Percentiles rank a stretch among this genome's conserved stretches.
Evolutionary conservation across 2,888 invertebrate species (phyloP).

Genomic region (Carabus problematicus): DNA sequence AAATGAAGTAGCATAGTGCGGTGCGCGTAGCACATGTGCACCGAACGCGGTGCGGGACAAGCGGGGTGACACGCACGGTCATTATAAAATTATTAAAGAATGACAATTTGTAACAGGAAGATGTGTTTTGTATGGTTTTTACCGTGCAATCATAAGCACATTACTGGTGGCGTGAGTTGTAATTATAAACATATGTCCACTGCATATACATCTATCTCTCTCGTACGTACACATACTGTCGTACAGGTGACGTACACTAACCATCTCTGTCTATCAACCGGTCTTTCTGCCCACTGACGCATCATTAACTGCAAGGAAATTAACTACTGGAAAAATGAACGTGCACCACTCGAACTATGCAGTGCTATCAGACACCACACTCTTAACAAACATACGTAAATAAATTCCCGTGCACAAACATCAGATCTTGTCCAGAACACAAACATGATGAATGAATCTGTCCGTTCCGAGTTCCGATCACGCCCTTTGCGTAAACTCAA

Average conservation of each 20-base stretch:
- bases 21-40: too few species aligned
- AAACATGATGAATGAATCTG: too few species aligned
- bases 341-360: not conserved
- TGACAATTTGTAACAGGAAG: slow-evolving; percentile 61
- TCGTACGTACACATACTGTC: not conserved
- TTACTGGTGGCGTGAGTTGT: slow-evolving; percentile 55
- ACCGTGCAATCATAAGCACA: slow-evolving; percentile 57
- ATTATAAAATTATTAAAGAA: slow-evolving; percentile 60
- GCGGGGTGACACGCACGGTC: slow-evolving; percentile 45
- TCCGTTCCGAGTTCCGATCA: too few species aligned
- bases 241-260: too few species aligned
- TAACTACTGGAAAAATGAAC: slow-evolving; percentile 40
- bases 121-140: slow-evolving; percentile 60
- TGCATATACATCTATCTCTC: slow-evolving; percentile 46
- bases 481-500: too few species aligned
- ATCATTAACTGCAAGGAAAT: slow-evolving; percentile 25
- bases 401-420: too few species aligned
- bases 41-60: not conserved
- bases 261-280: slow-evolving; percentile 6
- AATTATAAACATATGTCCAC: slow-evolving; percentile 59
- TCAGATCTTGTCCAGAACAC: too few species aligned
- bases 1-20: too few species aligned
- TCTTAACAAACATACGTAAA: too few species aligned
- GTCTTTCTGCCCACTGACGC: slow-evolving; percentile 9
- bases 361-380: too few species aligned